phyloP scores from a whole-genome alignment of 2,888 invertebrate species.

The Xestia rhomboidea region DNA sequence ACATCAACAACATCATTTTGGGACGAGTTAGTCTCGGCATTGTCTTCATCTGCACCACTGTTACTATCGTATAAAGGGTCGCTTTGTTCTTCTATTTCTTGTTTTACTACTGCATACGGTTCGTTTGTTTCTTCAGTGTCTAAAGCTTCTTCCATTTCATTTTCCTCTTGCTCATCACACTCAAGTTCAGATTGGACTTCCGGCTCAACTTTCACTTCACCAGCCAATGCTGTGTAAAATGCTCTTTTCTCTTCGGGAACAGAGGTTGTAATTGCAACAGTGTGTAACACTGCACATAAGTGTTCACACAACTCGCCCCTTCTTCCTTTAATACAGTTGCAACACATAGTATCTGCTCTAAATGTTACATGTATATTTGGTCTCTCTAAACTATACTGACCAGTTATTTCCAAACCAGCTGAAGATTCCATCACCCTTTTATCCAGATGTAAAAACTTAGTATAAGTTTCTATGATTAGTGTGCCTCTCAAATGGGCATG shows the following conservation, averaged over 20 bases:
- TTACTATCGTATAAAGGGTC: constrained; percentile 40
- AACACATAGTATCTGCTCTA: constrained; percentile 69
- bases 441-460: constrained; percentile 39
- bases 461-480: constrained; percentile 49
- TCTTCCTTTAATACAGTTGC: constrained; percentile 69
- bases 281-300: constrained; percentile 66
- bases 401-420: constrained; percentile 10
- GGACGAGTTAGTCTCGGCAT: neutral
- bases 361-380: constrained; percentile 49
- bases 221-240: constrained; percentile 61
- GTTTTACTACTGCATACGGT: constrained; percentile 32
- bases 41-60: constrained; percentile 9
- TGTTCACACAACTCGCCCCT: constrained; percentile 72
- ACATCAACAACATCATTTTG: neutral
- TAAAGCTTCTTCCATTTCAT: constrained; percentile 25
- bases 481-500: constrained; percentile 56
- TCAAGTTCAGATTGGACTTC: constrained; percentile 1
- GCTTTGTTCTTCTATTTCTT: constrained; percentile 42
- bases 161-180: neutral
- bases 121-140: constrained; percentile 12
- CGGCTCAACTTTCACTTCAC: constrained; percentile 41
- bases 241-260: constrained; percentile 41
- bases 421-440: constrained; percentile 23
- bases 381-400: constrained; percentile 23
- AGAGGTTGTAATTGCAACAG: constrained; percentile 15